Base-by-base conservation (phyloP, 1,140 invertebrate species). In the Nasonia vitripennis region DNA sequence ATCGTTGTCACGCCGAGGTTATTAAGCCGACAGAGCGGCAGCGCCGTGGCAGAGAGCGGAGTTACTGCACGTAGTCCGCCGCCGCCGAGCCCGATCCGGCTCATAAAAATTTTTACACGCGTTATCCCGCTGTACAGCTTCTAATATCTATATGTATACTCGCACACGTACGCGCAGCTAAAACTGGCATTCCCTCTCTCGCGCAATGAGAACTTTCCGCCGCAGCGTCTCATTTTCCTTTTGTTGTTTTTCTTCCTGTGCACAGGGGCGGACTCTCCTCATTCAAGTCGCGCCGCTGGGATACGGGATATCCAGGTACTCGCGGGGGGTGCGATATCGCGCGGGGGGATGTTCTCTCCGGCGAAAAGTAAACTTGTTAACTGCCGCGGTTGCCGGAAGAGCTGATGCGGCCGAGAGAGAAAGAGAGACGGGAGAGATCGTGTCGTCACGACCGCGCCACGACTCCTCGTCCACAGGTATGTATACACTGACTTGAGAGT, bases 301-400 rank as follows among this genome's bases (percentile, higher is more conserved):
- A 27, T 17, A 45, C 37, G 48, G 74, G 75, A 82, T 37, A 55
- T 81, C 70, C 55, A 12, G 12, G 51, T 82, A 27, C 41, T 27
- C 27, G 45, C 55, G 73, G 27, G 68, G 27, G 5, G 3, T 7
- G 51, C 55, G 80, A 74, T 74, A 55, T 73, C 70, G 70, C 45
- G 55, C 27, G 14, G 70, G 67, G 62, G 70, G 68, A 74, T 82
- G 80, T 82, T 27, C 37, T 62, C 55, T 68, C 31, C 48, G 10
- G 20, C 68, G 83, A 80, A 84, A 84, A 79, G 83, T 79, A 84
- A 84, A 84, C 83, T 84, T 79, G 83, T 84, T 84, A 79, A 84
- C 83, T 73, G 55, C 27, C 55, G 75, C 45, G 27, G 14, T 23
- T 70, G 11, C 51, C 73, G 74, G 41, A 23, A 23, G 41, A 34